Evolutionary conservation across 2,113 vertebrate species (phyloP), one percentile per base, ranked within the genome.

Genomic region (Syngnathus scovelli): DNA sequence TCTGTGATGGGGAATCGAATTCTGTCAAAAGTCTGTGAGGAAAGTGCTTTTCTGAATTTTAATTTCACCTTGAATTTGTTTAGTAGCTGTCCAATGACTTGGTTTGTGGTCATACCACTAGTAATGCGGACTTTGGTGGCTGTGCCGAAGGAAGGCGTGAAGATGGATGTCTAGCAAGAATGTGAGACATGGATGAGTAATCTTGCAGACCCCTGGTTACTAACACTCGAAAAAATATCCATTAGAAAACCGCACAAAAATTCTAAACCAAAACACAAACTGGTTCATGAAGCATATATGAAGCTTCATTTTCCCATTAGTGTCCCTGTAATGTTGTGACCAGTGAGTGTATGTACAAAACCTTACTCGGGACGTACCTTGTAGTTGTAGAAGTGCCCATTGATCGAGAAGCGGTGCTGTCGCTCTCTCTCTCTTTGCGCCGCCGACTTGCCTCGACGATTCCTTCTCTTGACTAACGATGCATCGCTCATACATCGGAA

Each of bases 341-440:
- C 18, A n/a, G 5, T n/a, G 19, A n/a, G 19, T n/a, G 19, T n/a
- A n/a, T 0, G 19, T 52, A 52, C 19, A 52, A 52, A 55, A 27
- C 21, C 23, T 55, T 23, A 27, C 23, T 7, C 39, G 1, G 27
- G 1, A 27, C 1, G 1, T 3, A 94, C 96, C 91, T 96, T 93
- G 0, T 95, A 90, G 84, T 98, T 93, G 70, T 98, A 98, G 79
- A 95, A 95, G 72, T 98, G 96, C 19, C 96, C 95, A 0, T 98
- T 98, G 71, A 98, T 98, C 0, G 94, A 98, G 67, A 94, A 95
- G 59, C 94, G 90, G 62, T 93, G 93, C 1, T 89, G 89, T 39
- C 81, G 86, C 61, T 90, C 87, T 33, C 72, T 81, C 73, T 91
- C 70, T 61, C 80, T 80, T 76, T 92, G 79, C 27, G 83, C 87